phyloP scores from a whole-genome alignment of 2,888 invertebrate species.

The Polydesmus complanatus region DNA sequence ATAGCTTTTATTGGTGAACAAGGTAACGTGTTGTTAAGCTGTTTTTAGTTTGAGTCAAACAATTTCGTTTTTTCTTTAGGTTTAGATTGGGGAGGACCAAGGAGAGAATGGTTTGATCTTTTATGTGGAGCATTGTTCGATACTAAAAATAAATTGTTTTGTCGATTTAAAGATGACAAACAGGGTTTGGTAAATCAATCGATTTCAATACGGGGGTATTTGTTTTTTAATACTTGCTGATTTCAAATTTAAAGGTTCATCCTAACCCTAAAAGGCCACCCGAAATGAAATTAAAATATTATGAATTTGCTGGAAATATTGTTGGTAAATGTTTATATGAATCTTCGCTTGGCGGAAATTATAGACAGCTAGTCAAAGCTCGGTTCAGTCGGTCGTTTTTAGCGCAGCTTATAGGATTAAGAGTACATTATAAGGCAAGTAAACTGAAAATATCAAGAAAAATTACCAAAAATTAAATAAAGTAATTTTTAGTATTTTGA shows the following conservation, averaged over 20 bases:
- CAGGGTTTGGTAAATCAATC: slow-evolving; percentile 52
- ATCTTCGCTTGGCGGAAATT: slow-evolving; percentile 75
- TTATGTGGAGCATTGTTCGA: slow-evolving; percentile 78
- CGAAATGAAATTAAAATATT: slow-evolving; percentile 69
- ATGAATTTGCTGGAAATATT: slow-evolving; percentile 79
- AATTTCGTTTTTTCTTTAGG: slow-evolving; percentile 39
- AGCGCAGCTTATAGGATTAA: slow-evolving; percentile 81
- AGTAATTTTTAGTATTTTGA: slow-evolving; percentile 68
- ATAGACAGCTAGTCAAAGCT: slow-evolving; percentile 77
- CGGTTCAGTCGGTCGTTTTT: slow-evolving; percentile 81
- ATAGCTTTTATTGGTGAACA: slow-evolving; percentile 86
- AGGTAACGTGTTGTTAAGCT: slow-evolving; percentile 40
- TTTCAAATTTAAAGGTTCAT: slow-evolving; percentile 42
- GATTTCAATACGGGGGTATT: background rate
- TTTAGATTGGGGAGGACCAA: slow-evolving; percentile 84
- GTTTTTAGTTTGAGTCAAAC: background rate
- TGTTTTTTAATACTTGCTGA: background rate
- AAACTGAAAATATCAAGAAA: no score
- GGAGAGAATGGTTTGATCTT: slow-evolving; percentile 88
- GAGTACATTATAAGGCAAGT: slow-evolving; percentile 90
- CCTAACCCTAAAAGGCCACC: slow-evolving; percentile 59
- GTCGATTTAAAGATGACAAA: slow-evolving; percentile 67
- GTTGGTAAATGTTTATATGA: slow-evolving; percentile 92
- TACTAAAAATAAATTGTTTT: slow-evolving; percentile 61
- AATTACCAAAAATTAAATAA: no score